Base-by-base conservation (phyloP, 2,888 invertebrate genomes). In the Xanthia togata region DNA sequence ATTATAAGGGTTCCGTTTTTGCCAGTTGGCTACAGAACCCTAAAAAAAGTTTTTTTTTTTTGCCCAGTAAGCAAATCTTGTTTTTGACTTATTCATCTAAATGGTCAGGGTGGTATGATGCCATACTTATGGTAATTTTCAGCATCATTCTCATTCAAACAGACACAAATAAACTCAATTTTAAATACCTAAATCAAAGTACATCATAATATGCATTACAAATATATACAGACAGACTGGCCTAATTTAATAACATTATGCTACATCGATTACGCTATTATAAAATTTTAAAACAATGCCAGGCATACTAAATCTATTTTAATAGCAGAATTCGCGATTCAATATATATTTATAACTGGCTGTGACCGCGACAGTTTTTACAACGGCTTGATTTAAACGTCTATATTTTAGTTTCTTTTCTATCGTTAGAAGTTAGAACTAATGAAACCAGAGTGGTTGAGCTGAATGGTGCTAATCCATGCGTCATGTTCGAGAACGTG, bases 261-360 rank as follows among this genome's bases (percentile, higher is more conserved):
- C 57, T 41, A 47, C 73, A 72, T 78, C 60, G 38, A 62, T 80
- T 53, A 62, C 11, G 41, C 53, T 70, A 81, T 57, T 62, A 81
- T 70, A 60, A n/a, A 60, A 78, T 70, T 63, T 44, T 83, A 47
- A 26, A 78, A 78, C 83, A 88, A 82, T 88, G 89, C 87, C 87
- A 88, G 82, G 59, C 53, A 71, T 68, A 69, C 57, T 69, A 64
- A 78, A 65, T 57, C 64, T 69, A 62, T 68, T 74, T 78, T 70
- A 60, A 70, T 67, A 50, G 57, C 64, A 50, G 55, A 64, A 78
- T 70, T 83, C 50, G 57, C 62, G 38, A 83, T 83, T 35, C 38
- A 1, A 47, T 57, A 47, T 47, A 69, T n/a, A 62, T 78, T 82
- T 70, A 83, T 70, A 65, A 14, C 50, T 55, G 23, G 1, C 55